These are phyloP conservation scores for Triops longicaudatus DNA, from an alignment of 1,140 invertebrate species.

Conservation along the genomic window DNA sequence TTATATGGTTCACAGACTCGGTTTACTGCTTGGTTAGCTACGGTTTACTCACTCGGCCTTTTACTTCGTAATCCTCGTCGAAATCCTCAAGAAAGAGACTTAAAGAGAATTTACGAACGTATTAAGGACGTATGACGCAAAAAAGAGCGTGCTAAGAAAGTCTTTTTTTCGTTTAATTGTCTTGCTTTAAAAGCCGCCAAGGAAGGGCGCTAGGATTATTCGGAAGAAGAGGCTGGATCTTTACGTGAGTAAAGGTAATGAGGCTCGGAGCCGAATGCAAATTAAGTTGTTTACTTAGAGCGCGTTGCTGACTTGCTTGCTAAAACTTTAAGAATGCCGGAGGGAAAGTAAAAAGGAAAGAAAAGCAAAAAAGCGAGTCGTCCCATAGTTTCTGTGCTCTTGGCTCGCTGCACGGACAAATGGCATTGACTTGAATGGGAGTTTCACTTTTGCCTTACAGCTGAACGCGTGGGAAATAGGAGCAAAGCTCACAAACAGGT, in stretches of 20 bases:
- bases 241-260: conserved; percentile 2
- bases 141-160: not conserved
- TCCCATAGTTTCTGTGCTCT: not conserved
- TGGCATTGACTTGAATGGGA: not conserved
- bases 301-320: not conserved
- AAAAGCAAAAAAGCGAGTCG: not conserved
- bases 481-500: not conserved
- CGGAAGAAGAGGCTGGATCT: not conserved
- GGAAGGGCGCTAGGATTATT: not conserved
- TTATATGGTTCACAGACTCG: not conserved
- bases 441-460: not conserved
- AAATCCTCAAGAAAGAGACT: not conserved
- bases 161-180: not conserved
- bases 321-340: not conserved
- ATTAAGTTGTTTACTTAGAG: not conserved
- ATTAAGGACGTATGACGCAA: not conserved
- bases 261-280: not conserved
- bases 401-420: not conserved
- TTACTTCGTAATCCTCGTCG: not conserved
- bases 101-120: not conserved
- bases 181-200: not conserved
- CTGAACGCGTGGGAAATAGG: not conserved
- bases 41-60: not conserved
- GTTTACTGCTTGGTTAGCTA: conserved; percentile 11
- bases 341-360: not conserved